Evolutionary conservation across 2,113 vertebrate species (phyloP).

Genomic region (Apistogramma diplotaenia): DNA sequence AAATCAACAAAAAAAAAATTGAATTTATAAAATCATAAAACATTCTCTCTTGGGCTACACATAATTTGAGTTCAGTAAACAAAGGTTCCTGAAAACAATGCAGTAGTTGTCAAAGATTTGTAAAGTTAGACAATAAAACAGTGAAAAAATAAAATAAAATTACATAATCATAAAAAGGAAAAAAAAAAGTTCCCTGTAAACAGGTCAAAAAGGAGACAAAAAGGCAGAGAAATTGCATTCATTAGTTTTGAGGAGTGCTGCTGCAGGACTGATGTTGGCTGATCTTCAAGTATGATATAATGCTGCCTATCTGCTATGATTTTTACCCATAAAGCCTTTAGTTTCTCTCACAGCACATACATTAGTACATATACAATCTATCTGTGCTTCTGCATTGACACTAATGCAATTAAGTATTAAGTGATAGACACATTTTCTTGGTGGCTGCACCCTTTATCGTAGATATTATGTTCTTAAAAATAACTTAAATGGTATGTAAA

Average conservation of each 20-base stretch:
- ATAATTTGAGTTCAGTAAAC: not conserved
- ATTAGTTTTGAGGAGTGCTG: not conserved
- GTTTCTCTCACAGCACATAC: not conserved
- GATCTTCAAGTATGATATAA: not conserved
- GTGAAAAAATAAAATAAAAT: not conserved
- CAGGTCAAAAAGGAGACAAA: not conserved
- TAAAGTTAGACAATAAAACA: not conserved
- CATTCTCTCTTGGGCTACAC: conserved; percentile 6
- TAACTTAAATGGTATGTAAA: not conserved
- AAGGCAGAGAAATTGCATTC: not conserved
- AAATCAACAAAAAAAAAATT: not conserved
- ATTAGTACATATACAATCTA: not conserved
- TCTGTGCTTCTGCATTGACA: not conserved
- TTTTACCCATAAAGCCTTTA: not conserved
- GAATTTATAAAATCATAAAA: conserved; percentile 14
- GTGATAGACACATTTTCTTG: not conserved
- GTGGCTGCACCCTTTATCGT: not conserved
- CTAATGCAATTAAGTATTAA: not conserved
- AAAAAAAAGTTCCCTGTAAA: not conserved
- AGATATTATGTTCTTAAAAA: not conserved
- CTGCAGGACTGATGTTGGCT: not conserved
- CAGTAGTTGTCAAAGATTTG: not conserved
- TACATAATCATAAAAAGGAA: not conserved
- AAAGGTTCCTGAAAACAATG: not conserved
- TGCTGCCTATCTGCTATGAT: not conserved